Evolutionary conservation across 2,113 vertebrate genomes (phyloP), one percentile per base, ranked within the genome.

Genomic region (Pampusana beccarii): DNA sequence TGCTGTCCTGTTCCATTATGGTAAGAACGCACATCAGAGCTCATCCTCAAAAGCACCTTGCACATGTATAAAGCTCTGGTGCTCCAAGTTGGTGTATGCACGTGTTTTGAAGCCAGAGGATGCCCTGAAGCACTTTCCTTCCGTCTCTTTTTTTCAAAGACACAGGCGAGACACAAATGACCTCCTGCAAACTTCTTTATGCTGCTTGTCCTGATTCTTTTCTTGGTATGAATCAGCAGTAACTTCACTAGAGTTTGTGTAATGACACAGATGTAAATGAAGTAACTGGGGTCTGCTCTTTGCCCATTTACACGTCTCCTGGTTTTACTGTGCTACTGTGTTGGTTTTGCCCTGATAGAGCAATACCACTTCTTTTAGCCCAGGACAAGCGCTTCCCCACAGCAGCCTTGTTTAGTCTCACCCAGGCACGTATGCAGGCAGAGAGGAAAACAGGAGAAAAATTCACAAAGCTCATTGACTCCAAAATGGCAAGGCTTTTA

Each of bases 11-110:
- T 93, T 95, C 74, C 40, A 50, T 66, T 87, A 34, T 26, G 78
- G 73, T 2, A 10, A 64, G 66, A 75, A 38, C 1, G 6, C 48
- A 84, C 61, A 89, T 79, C 78, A 82, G 65, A 81, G 66, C 82
- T 88, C 78, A 54, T 65, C 81, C 74, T 94, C 81, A 85, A 88
- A 94, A 81, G 80, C 78, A 90, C 78, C 87, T 95, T 95, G 36
- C 46, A 42, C 38, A 11, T 73, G 50, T 79, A 46, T n/a, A 29
- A 74, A n/a, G 36, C 56, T 60, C 29, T 85, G 86, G 44, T 89
- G 89, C 86, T 87, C 73, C 50, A 53, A 4, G 77, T 92, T 75
- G 84, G 70, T 10, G 1, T 66, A 38, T 67, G 80, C 75, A 17
- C 33, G 5, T 51, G 83, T 75, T 87, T 65, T 75, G 84, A 85